Evolutionary conservation across 2,113 vertebrate genomes (phyloP), one percentile per base, ranked within the genome.

Genomic region (Gopherus evgoodei): DNA sequence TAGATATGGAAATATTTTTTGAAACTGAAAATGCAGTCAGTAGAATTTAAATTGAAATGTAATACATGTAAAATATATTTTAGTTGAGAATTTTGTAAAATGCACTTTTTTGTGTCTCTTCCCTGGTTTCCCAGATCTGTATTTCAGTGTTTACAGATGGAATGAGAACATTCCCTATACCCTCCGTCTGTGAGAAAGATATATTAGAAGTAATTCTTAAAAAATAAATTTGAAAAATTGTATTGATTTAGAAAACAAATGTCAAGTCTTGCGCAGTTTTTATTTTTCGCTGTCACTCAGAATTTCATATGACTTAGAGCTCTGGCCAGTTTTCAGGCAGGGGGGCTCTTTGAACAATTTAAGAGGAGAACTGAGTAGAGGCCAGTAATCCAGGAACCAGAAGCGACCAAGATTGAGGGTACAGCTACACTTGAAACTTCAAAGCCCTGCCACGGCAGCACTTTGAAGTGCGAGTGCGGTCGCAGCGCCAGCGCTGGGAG

Each of bases 51-150:
- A 98, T 98, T 42, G 98, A 98, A 98, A 90, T 95, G 96, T 98
- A 98, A 98, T 98, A 98, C 98, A 98, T 98, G 98, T 98, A 98
- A 98, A 98, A 98, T 98, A 98, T 98, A 98, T 98, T 98, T 98
- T 98, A 98, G 98, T 98, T 98, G 98, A 98, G 98, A 98, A 98
- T 98, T 98, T 98, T 98, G 98, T 98, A 98, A 98, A 98, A 98
- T 98, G 98, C 98, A 98, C 98, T 98, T 98, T 98, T 98, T 98
- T 98, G 98, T 98, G 98, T 98, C 96, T 98, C 96, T 97, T 96
- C 98, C 98, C 98, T 97, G 98, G 98, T 98, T 98, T 98, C 98
- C 98, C 98, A 98, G 98, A 98, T 98, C 98, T 98, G 98, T 98
- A 98, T 98, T 98, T 98, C 98, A 98, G 98, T 98, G 98, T 98